phyloP scores from a whole-genome alignment of 1,140 invertebrate genomes.

The Ips nitidus region DNA sequence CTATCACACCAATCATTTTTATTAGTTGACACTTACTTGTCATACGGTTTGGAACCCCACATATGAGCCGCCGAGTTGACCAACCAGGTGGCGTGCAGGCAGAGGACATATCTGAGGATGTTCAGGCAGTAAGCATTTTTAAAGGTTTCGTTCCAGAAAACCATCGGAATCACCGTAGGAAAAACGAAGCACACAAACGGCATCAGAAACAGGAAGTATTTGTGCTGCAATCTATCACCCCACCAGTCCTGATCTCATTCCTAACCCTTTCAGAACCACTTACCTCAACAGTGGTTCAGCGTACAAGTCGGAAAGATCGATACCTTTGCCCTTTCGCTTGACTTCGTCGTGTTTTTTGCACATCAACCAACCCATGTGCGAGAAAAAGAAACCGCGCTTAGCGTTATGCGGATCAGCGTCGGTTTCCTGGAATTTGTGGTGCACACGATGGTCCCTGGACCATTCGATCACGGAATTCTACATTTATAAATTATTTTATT shows the following conservation, averaged over 20 bases:
- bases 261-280: constrained; percentile 45
- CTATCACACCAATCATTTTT: constrained; percentile 20
- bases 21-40: constrained; percentile 62
- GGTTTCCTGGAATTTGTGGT: constrained; percentile 96
- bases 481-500: constrained; percentile 28
- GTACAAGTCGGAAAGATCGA: constrained; percentile 86
- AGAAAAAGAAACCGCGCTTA: constrained; percentile 93
- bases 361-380: constrained; percentile 93
- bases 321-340: constrained; percentile 78
- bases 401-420: constrained; percentile 97
- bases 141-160: constrained; percentile 82
- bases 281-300: constrained; percentile 78
- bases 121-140: constrained; percentile 80
- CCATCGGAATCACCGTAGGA: constrained; percentile 82
- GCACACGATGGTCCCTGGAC: constrained; percentile 92
- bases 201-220: constrained; percentile 83
- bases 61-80: constrained; percentile 95
- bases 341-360: constrained; percentile 91
- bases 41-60: constrained; percentile 90
- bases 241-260: no score
- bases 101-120: constrained; percentile 83
- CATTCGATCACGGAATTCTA: constrained; percentile 94
- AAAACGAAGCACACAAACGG: constrained; percentile 81
- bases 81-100: constrained; percentile 91
- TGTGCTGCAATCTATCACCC: constrained; percentile 69